Percentiles rank a stretch among this genome's conserved stretches.
phyloP scores from a whole-genome alignment of 2,797 vertebrate species.

The Adrianichthys oophorus region DNA sequence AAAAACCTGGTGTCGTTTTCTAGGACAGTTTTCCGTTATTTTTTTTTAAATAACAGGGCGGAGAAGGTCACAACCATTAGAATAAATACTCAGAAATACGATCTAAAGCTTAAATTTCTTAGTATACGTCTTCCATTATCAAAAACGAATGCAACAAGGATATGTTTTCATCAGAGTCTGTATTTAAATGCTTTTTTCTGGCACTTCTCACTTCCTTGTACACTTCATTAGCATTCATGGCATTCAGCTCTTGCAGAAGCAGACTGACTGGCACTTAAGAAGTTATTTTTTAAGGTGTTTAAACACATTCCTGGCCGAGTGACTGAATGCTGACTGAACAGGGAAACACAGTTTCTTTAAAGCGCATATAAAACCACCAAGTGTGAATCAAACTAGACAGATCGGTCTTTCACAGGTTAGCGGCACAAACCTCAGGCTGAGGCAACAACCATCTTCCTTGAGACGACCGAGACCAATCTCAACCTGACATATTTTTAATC shows the following conservation, averaged over 20 bases:
- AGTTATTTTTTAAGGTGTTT: neutral
- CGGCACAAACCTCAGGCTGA: neutral
- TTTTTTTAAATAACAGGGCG: too few relatives aligned
- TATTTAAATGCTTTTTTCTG: too few relatives aligned
- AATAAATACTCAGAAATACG: too few relatives aligned
- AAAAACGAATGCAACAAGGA: too few relatives aligned
- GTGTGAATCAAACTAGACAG: neutral
- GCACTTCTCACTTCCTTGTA: too few relatives aligned
- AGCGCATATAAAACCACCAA: neutral
- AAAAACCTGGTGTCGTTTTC: too few relatives aligned
- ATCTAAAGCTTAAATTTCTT: too few relatives aligned
- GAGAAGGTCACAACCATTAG: too few relatives aligned
- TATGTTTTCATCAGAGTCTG: too few relatives aligned
- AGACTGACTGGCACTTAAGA: neutral
- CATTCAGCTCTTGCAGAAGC: neutral
- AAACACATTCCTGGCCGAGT: neutral
- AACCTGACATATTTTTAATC: slow-evolving; percentile 48
- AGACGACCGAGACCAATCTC: slow-evolving; percentile 21
- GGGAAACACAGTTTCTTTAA: neutral
- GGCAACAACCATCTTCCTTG: neutral
- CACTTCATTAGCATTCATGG: too few relatives aligned
- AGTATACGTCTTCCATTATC: too few relatives aligned
- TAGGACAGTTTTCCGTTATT: too few relatives aligned
- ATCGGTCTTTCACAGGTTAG: neutral
- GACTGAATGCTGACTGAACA: neutral